These are phyloP conservation scores for Mellivora capensis DNA, from an alignment of 2,113 vertebrate species.

Conservation along the genomic window DNA sequence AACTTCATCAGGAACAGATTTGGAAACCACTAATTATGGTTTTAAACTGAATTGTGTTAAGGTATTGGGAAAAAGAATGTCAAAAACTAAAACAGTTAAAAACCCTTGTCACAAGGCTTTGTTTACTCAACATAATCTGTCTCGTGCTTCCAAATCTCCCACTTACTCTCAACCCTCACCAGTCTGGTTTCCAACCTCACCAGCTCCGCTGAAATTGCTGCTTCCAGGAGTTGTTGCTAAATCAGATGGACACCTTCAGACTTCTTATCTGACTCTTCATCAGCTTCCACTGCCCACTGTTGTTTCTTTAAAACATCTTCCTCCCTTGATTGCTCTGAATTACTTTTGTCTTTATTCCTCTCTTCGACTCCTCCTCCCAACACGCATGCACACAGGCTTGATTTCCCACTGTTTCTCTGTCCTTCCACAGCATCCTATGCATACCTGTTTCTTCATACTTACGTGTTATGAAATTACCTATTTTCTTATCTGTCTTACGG, in stretches of 20 bases:
- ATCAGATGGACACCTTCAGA: neutral
- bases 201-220: neutral
- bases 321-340: neutral
- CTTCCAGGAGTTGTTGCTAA: neutral
- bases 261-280: neutral
- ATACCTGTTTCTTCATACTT: neutral
- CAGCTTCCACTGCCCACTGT: neutral
- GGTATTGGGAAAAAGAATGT: neutral
- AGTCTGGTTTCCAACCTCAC: neutral
- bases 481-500: neutral
- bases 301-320: neutral
- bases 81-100: neutral
- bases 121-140: neutral
- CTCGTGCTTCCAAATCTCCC: neutral
- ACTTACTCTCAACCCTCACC: neutral
- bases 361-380: neutral
- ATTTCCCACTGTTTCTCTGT: neutral
- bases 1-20: neutral
- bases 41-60: neutral
- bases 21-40: neutral
- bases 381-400: neutral
- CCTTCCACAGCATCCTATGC: neutral
- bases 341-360: neutral
- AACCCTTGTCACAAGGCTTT: neutral
- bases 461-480: neutral